Percentiles rank a stretch among this genome's conserved stretches.
phyloP scores from a whole-genome alignment of 2,797 vertebrate species.

The Loris lydekkerianus region DNA sequence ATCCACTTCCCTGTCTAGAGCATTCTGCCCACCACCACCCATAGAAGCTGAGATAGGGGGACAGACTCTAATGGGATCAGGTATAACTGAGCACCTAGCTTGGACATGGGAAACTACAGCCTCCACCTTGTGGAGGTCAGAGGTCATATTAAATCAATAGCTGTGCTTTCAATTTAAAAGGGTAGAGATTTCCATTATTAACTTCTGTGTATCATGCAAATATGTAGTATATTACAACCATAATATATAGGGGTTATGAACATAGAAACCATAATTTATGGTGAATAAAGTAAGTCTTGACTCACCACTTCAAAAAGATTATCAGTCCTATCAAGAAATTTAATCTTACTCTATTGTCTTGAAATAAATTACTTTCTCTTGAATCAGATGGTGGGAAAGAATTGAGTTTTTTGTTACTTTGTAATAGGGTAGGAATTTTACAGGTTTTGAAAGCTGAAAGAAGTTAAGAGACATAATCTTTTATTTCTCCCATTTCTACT shows the following conservation, averaged over 20 bases:
- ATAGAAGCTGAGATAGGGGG: neutral
- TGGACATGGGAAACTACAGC: neutral
- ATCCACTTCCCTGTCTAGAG: neutral
- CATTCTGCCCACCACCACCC: neutral
- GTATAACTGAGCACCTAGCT: neutral
- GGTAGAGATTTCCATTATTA: neutral
- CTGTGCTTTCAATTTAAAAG: conserved; percentile 19
- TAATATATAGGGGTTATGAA: neutral
- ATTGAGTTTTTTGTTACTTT: conserved; percentile 41
- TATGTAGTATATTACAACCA: neutral
- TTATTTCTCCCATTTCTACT: neutral
- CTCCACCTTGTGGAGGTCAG: neutral
- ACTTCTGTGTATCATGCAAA: neutral
- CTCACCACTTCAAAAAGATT: conserved; percentile 19
- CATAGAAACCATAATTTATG: conserved; percentile 1
- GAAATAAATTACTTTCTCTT: neutral
- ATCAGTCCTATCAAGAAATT: conserved; percentile 16
- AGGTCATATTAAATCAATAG: neutral
- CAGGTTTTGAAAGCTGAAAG: conserved; percentile 15
- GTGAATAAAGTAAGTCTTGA: conserved; percentile 18
- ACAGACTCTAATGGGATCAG: neutral
- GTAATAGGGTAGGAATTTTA: neutral
- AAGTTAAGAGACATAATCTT: neutral
- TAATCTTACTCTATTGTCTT: conserved; percentile 65
- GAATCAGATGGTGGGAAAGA: neutral